Evolutionary conservation across 2,888 invertebrate genomes (phyloP).

Genomic region (Actias luna): DNA sequence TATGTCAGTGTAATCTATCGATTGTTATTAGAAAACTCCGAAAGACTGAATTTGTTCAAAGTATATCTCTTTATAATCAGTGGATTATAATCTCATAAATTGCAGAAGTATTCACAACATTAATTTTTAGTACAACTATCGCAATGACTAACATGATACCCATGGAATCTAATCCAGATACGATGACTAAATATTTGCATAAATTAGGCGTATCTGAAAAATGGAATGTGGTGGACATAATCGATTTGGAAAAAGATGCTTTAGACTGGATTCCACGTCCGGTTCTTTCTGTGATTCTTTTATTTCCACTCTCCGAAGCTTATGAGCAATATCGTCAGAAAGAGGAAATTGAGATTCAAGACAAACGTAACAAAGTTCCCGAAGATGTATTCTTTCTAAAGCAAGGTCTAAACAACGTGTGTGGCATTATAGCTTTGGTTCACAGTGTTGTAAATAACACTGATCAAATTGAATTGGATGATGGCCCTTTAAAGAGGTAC

Average conservation of each 20-base stretch:
- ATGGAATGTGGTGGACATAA: slow-evolving; percentile 95
- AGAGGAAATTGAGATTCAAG: slow-evolving; percentile 83
- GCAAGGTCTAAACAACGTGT: slow-evolving; percentile 95
- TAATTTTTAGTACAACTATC: not conserved
- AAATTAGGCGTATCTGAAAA: slow-evolving; percentile 90
- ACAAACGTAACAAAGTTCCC: slow-evolving; percentile 79
- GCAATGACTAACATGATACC: slow-evolving; percentile 57
- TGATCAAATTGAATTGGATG: slow-evolving; percentile 84
- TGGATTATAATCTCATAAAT: not conserved
- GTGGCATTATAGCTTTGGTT: slow-evolving; percentile 97
- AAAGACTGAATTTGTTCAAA: too few relatives aligned
- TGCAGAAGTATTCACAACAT: not conserved
- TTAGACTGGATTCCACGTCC: slow-evolving; percentile 93
- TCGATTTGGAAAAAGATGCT: slow-evolving; percentile 92
- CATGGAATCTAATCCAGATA: slow-evolving; percentile 83
- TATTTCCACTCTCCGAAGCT: slow-evolving; percentile 92
- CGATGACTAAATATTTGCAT: slow-evolving; percentile 85
- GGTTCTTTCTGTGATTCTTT: slow-evolving; percentile 90
- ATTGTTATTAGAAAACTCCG: not conserved
- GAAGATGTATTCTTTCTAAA: slow-evolving; percentile 91
- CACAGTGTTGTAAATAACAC: slow-evolving; percentile 95
- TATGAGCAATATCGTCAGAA: slow-evolving; percentile 85
- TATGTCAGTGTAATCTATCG: not conserved
- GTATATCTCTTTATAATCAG: too few relatives aligned
- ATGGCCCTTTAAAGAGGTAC: slow-evolving; percentile 88